A percentile compares a stretch with the other conserved stretches of the same genome.
Evolutionary conservation across 1,140 invertebrate species (phyloP).

Genomic region (Cherax destructor): DNA sequence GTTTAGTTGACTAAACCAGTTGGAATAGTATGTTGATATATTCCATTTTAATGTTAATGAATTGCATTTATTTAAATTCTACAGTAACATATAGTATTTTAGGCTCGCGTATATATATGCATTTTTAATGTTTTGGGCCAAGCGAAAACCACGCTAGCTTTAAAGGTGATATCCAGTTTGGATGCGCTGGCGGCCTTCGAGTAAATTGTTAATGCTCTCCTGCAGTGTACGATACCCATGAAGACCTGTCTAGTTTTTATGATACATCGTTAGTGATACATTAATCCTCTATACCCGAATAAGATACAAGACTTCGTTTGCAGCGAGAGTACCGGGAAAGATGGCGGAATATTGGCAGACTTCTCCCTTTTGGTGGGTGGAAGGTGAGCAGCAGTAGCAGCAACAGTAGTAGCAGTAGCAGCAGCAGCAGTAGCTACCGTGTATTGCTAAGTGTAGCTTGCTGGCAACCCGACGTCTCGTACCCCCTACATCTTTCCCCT

Average conservation of each 20-base stretch:
- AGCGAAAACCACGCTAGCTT: neutral
- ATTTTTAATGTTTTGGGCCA: neutral
- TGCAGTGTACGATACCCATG: too few relatives aligned
- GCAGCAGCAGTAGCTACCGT: neutral
- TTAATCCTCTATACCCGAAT: too few relatives aligned
- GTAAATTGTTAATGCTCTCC: neutral
- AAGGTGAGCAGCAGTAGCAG: neutral
- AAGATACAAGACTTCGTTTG: too few relatives aligned
- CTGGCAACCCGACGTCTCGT: too few relatives aligned
- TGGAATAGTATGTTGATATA: too few relatives aligned
- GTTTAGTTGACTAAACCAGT: too few relatives aligned
- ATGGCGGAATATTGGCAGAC: too few relatives aligned
- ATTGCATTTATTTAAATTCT: slow-evolving; percentile 2
- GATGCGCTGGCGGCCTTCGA: neutral
- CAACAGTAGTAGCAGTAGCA: neutral
- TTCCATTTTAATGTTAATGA: too few relatives aligned
- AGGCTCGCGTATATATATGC: neutral
- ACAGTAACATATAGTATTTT: neutral
- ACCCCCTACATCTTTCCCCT: neutral
- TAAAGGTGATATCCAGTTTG: neutral
- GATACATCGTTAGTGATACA: too few relatives aligned
- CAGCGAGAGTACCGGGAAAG: too few relatives aligned
- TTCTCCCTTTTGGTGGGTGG: too few relatives aligned
- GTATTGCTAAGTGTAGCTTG: neutral
- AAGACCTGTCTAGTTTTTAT: too few relatives aligned